Evolutionary conservation across 2,888 invertebrate species (phyloP), one percentile per base, ranked within the genome.

Genomic region (Hypomecis punctinalis): DNA sequence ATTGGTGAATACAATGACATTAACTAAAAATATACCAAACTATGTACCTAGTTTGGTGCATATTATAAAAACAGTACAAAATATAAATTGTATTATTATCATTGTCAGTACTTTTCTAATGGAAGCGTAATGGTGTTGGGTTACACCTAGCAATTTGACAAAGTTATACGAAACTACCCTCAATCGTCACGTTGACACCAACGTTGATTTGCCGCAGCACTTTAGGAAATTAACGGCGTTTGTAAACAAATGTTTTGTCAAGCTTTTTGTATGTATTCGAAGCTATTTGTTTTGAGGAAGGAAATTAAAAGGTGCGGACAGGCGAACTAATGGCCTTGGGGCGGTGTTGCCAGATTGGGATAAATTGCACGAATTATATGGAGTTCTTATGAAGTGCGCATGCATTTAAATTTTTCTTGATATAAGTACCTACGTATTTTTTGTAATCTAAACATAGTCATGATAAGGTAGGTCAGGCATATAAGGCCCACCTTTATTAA

Each of bases 241-340:
- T 72, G 67, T 64, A 66, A 67, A 68, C 65, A 70, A 57, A 64
- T 67, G 66, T 72, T 67, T 61, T 68, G 67, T 71, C 62, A 48
- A 55, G 61, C 63, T 68, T 69, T 63, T 67, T 54, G 63, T 53
- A 64, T 61, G 64, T 66, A 60, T 70, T 69, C 60, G 58, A 51
- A 63, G 66, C 68, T 72, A 72, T 76, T 77, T 77, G 74, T 74
- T 76, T 73, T 67, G 66, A 67, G 64, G 74, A 71, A 75, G 72
- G 76, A 77, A 78, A 82, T 79, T 77, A 79, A 77, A 81, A 80
- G 71, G 69, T 70, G 72, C 66, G 72, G 71, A 65, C 73, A 68
- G 70, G 11, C 61, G 53, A 65, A 65, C 62, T 76, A 76, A 80
- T 80, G 74, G 77, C 66, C 67, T 66, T 46, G 46, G 53, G 45